Evolutionary conservation across 2,113 vertebrate genomes (phyloP).

Genomic region (Notechis scutatus): DNA sequence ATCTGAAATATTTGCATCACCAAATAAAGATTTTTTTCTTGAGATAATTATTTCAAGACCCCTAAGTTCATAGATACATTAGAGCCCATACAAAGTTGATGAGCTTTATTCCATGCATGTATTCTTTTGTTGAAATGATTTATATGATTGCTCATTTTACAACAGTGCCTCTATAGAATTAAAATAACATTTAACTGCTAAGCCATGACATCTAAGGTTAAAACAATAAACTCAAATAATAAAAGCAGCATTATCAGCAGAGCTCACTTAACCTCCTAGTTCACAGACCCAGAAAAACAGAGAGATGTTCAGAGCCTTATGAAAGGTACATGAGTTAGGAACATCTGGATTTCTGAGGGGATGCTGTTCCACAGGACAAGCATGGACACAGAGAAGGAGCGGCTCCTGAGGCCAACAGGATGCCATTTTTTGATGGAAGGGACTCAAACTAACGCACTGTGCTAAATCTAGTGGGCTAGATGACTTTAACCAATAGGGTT

Average conservation of each 20-base stretch:
- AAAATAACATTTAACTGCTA: not conserved
- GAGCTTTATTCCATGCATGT: not conserved
- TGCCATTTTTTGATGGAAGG: not conserved
- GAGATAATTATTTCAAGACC: not conserved
- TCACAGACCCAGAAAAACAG: not conserved
- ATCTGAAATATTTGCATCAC: not conserved
- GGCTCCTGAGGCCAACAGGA: not conserved
- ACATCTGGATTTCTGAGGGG: not conserved
- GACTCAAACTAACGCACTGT: not conserved
- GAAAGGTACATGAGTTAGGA: not conserved
- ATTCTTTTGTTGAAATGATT: not conserved
- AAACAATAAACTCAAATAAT: not conserved
- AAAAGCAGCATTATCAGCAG: not conserved
- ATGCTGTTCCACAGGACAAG: not conserved
- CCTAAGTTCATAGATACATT: not conserved
- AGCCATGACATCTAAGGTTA: not conserved
- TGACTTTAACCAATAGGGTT: not conserved
- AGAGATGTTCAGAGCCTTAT: not conserved
- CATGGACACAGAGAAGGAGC: not conserved
- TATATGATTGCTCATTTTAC: not conserved
- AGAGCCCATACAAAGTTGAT: not conserved
- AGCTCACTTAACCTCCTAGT: not conserved
- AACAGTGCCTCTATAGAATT: not conserved
- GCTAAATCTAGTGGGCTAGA: not conserved
- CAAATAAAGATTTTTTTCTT: not conserved